These are phyloP conservation scores for Nothobranchius furzeri DNA, from an alignment of 2,113 vertebrate species.

Conservation along the genomic window DNA sequence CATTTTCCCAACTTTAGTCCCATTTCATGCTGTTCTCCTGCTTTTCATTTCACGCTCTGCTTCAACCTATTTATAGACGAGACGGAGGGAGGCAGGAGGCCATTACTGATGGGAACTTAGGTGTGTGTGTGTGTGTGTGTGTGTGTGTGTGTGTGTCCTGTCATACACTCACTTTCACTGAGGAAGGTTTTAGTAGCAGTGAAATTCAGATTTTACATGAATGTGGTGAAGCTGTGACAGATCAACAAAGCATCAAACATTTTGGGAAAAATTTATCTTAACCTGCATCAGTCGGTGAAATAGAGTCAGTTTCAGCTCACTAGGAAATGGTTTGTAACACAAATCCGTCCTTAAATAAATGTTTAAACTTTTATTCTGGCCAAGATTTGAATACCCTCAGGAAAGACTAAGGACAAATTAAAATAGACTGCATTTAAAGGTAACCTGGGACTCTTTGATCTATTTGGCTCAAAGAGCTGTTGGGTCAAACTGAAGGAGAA, in stretches of 20 bases:
- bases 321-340: background rate
- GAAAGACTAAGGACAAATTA: no score
- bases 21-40: constrained; percentile 69
- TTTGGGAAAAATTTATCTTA: constrained; percentile 8
- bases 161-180: constrained; percentile 5
- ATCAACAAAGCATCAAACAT: constrained; percentile 16
- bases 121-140: no score
- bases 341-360: background rate
- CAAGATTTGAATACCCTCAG: no score
- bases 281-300: background rate
- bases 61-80: constrained; percentile 76
- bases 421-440: no score
- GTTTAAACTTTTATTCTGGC: no score
- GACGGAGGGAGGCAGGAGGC: constrained; percentile 41
- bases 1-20: constrained; percentile 67
- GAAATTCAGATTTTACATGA: constrained; percentile 11
- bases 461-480: no score
- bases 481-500: no score
- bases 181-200: constrained; percentile 1
- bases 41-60: constrained; percentile 77
- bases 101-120: constrained; percentile 31
- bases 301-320: background rate
- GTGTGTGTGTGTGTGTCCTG: no score
- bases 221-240: background rate
- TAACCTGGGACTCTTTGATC: no score